Percentiles rank a stretch among this genome's conserved stretches.
Evolutionary conservation across 1,140 invertebrate genomes (phyloP).

Genomic region (Trichomalopsis sarcophagae): DNA sequence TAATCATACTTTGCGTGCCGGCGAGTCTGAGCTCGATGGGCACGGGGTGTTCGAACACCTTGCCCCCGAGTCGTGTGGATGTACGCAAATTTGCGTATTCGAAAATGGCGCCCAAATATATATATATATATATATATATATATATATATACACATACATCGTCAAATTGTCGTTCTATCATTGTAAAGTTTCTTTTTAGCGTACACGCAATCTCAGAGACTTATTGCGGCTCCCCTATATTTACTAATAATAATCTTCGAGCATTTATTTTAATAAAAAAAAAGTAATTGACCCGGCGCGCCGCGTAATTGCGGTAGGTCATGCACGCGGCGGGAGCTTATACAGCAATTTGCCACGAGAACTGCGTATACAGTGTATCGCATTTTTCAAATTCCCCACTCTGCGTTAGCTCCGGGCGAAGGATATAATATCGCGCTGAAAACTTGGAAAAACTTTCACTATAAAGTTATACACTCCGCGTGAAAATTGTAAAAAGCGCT

Average conservation of each 20-base stretch:
- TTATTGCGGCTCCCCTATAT: background rate
- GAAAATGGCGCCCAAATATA: background rate
- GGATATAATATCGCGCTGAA: no score
- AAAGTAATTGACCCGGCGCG: background rate
- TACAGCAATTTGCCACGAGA: background rate
- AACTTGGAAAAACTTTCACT: no score
- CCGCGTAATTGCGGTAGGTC: background rate
- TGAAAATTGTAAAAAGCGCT: no score
- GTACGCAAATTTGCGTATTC: slow-evolving; percentile 17
- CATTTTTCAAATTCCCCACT: slow-evolving; percentile 3
- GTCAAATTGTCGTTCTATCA: no score
- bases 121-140: no score
- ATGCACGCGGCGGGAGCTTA: background rate
- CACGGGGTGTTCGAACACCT: slow-evolving; percentile 17
- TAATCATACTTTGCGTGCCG: slow-evolving; percentile 47
- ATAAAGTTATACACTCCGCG: no score
- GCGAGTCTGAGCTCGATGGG: background rate
- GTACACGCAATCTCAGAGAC: no score
- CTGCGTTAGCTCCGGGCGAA: background rate
- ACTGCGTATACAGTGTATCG: background rate
- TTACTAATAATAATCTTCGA: background rate
- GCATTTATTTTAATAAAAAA: slow-evolving; percentile 6
- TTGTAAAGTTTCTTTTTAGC: no score
- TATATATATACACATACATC: no score
- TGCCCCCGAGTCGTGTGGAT: background rate